These are phyloP conservation scores for Adelges cooleyi DNA, from an alignment of 1,140 invertebrate species.

Conservation along the genomic window DNA sequence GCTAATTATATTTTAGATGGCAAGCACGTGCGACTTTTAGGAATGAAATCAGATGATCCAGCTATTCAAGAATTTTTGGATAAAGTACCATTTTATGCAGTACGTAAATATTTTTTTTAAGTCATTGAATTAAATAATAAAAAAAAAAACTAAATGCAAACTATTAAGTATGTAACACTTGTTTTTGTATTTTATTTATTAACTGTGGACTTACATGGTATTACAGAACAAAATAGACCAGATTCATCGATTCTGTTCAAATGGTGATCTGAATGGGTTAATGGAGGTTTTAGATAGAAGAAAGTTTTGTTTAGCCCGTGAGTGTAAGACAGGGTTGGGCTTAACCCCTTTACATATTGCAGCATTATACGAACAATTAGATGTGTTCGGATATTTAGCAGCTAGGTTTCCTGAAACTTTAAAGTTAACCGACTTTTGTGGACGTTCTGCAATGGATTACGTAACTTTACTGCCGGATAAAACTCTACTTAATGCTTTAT, in stretches of 20 bases:
- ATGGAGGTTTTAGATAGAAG: slow-evolving; percentile 76
- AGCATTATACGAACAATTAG: slow-evolving; percentile 57
- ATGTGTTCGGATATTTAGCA: slow-evolving; percentile 36
- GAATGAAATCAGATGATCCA: not conserved
- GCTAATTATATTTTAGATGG: slow-evolving; percentile 16
- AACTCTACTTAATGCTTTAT: slow-evolving; percentile 60
- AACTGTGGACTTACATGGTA: no score
- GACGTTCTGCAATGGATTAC: slow-evolving; percentile 82
- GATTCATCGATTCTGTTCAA: slow-evolving; percentile 73
- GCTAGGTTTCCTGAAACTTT: slow-evolving; percentile 71
- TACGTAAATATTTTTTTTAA: slow-evolving; percentile 15
- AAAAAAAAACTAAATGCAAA: no score
- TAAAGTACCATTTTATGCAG: slow-evolving; percentile 19
- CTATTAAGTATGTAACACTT: no score
- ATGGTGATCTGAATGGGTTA: slow-evolving; percentile 70
- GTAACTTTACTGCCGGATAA: slow-evolving; percentile 73
- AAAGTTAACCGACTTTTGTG: slow-evolving; percentile 60
- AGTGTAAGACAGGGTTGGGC: slow-evolving; percentile 66
- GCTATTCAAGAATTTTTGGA: slow-evolving; percentile 10
- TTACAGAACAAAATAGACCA: slow-evolving; percentile 72
- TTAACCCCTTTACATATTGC: slow-evolving; percentile 88
- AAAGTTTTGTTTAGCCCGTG: slow-evolving; percentile 77
- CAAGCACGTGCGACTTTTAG: not conserved
- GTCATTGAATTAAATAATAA: no score
- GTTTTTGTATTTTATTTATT: not conserved